Conservation (phyloP, 2,113 vertebrate genomes). For the Jaculus jaculus region DNA sequence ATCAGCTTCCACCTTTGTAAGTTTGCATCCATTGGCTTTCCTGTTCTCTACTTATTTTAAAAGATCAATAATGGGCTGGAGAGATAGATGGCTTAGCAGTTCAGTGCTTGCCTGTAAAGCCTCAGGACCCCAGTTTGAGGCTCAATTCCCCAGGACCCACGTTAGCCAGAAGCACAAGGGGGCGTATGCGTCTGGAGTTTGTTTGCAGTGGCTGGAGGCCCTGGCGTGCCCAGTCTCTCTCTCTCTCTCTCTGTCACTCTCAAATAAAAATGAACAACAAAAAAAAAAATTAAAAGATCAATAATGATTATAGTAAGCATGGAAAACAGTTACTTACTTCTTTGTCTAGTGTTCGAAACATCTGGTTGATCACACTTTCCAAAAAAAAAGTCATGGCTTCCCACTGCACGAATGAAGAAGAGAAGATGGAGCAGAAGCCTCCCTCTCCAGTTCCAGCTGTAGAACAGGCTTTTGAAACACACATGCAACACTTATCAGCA, state of each 20-base stretch:
- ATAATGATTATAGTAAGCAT: constrained; percentile 3
- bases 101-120: no score
- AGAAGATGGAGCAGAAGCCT: constrained; percentile 90
- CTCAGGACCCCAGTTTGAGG: no score
- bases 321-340: constrained; percentile 87
- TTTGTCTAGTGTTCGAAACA: constrained; percentile 91
- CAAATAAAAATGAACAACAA: no score
- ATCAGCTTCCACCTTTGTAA: not conserved
- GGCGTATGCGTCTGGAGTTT: no score
- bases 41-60: not conserved
- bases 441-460: constrained; percentile 89
- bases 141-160: no score
- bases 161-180: no score
- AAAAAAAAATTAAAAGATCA: no score
- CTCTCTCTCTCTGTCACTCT: no score
- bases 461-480: constrained; percentile 63
- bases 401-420: constrained; percentile 94
- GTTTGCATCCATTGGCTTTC: not conserved
- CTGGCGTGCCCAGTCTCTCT: no score
- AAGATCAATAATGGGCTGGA: constrained; percentile 47
- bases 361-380: constrained; percentile 92
- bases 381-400: constrained; percentile 97
- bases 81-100: no score
- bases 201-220: no score
- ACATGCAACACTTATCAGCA: not conserved